A percentile compares a stretch with the other conserved stretches of the same genome.
phyloP scores from a whole-genome alignment of 2,113 vertebrate species.

The Gambusia affinis region DNA sequence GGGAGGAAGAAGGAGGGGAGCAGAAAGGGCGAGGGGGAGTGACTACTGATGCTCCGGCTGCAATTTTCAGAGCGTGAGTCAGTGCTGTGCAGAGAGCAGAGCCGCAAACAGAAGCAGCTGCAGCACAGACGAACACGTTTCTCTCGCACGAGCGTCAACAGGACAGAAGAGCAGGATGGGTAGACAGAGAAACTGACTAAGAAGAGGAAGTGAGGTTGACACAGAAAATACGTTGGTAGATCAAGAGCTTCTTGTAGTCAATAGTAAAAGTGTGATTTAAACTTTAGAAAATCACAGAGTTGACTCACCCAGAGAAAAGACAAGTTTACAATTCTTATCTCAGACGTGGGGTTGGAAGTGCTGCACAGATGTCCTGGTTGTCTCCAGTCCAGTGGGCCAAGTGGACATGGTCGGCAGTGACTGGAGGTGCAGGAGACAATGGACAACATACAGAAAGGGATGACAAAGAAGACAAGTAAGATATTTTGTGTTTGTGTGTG shows the following conservation, averaged over 20 bases:
- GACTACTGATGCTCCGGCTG: conserved; percentile 72
- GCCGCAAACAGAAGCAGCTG: conserved; percentile 42
- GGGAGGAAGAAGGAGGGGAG: conserved; percentile 44
- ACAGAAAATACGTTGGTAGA: conserved; percentile 16
- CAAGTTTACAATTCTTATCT: conserved; percentile 24
- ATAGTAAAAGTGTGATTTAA: neutral
- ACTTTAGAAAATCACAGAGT: neutral
- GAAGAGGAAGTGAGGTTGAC: conserved; percentile 55
- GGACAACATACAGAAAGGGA: conserved; percentile 71
- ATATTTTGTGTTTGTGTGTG: conserved; percentile 46
- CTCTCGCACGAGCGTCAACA: conserved; percentile 46
- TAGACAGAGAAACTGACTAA: conserved; percentile 28
- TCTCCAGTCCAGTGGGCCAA: conserved; percentile 96
- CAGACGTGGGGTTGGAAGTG: conserved; percentile 20
- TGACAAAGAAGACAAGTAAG: conserved; percentile 81
- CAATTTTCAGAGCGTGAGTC: conserved; percentile 69
- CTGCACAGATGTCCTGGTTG: conserved; percentile 89
- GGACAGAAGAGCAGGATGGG: conserved; percentile 56
- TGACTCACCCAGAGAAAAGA: conserved; percentile 11
- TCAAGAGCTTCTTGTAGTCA: conserved; percentile 11
- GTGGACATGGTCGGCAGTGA: conserved; percentile 95
- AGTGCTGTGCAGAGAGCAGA: conserved; percentile 51
- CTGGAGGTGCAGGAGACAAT: conserved; percentile 81
- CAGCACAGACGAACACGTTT: conserved; percentile 45
- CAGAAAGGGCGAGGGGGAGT: conserved; percentile 58